These are phyloP conservation scores for Ectemnius continuus DNA, from an alignment of 2,888 invertebrate species.

Conservation along the genomic window DNA sequence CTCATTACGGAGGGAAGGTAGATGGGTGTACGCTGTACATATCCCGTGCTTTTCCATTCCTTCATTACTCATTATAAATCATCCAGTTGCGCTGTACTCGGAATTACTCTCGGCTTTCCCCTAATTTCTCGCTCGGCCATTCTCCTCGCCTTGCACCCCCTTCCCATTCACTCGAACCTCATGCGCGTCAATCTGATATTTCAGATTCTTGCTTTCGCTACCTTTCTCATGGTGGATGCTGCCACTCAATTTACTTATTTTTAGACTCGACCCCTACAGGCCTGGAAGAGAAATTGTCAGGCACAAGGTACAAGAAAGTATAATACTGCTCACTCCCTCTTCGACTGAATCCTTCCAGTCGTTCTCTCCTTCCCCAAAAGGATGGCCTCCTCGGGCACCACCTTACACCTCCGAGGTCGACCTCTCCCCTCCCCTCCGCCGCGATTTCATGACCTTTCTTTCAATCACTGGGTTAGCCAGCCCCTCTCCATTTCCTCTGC, in stretches of 20 bases:
- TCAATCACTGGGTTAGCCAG: background rate
- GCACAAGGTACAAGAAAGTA: too few species aligned
- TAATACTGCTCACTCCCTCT: conserved; percentile 1
- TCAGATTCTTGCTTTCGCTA: conserved; percentile 6
- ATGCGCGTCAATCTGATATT: too few species aligned
- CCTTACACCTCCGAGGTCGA: conserved; percentile 3
- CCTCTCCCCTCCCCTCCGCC: background rate
- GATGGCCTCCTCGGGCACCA: background rate
- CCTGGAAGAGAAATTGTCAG: too few species aligned
- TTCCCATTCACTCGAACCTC: background rate
- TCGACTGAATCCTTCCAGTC: conserved; percentile 9
- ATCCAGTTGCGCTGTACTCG: background rate
- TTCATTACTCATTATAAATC: conserved; percentile 2
- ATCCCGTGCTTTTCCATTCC: background rate
- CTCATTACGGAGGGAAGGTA: conserved; percentile 6
- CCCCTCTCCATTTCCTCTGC: background rate
- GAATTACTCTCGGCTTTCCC: too few species aligned
- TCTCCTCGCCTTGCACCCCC: background rate
- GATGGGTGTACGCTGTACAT: too few species aligned
- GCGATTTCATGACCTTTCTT: conserved; percentile 1
- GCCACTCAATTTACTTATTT: conserved; percentile 1
- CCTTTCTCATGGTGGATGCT: conserved; percentile 9
- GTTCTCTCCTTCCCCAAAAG: background rate
- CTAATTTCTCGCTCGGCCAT: background rate
- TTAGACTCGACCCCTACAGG: background rate